Conservation (phyloP, 2,888 invertebrate species). For the Stenotaenia linearis region DNA sequence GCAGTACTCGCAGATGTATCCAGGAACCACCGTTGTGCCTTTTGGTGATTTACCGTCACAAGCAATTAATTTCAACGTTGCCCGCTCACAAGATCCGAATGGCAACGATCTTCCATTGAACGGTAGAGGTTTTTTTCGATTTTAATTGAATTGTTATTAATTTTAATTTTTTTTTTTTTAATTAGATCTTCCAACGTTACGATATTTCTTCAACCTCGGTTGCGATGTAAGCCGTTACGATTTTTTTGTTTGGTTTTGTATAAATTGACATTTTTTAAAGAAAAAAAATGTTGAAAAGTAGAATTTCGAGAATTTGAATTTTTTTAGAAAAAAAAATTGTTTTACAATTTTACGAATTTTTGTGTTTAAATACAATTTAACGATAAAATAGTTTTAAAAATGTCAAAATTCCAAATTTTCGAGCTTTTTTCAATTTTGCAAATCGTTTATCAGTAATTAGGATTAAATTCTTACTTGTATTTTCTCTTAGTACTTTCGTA, state of each 20-base stretch:
- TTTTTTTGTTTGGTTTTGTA: background rate
- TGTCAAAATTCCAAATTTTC: too few species aligned
- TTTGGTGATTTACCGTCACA: background rate
- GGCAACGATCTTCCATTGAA: conserved; percentile 35
- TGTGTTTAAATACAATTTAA: background rate
- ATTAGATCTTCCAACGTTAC: conserved; percentile 34
- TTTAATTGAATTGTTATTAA: background rate
- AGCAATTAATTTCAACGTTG: conserved; percentile 31
- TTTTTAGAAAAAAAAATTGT: background rate
- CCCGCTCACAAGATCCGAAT: conserved; percentile 34
- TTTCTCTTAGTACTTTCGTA: conserved; percentile 33
- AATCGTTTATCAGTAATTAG: too few species aligned
- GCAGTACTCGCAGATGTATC: background rate
- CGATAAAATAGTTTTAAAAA: too few species aligned
- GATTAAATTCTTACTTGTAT: background rate
- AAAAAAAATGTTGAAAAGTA: too few species aligned
- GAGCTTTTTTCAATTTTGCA: background rate
- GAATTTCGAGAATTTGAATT: too few species aligned
- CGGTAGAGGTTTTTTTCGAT: background rate
- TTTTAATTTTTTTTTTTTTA: background rate
- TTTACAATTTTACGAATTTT: background rate
- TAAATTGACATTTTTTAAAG: too few species aligned
- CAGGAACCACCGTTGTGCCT: conserved; percentile 1
- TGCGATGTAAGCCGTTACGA: conserved; percentile 33
- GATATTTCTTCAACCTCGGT: conserved; percentile 36